A percentile compares a stretch with the other conserved stretches of the same genome.
Evolutionary conservation across 2,888 invertebrate species (phyloP).

Genomic region (Pterostichus madidus): DNA sequence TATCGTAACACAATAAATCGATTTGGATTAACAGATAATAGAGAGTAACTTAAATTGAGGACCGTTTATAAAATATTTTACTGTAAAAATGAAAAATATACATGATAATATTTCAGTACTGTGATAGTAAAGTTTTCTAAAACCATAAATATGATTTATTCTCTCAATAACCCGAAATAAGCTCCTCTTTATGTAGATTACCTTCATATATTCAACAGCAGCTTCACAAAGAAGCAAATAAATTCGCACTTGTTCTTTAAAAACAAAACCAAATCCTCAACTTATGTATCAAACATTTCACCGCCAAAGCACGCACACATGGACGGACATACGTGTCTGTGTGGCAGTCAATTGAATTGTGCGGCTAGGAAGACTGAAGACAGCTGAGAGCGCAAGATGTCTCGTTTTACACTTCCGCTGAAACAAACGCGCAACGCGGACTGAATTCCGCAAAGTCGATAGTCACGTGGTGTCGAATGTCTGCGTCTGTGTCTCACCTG

Average conservation of each 20-base stretch:
- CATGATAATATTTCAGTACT: not conserved
- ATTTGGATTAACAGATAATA: too few species aligned
- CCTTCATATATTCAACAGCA: slow-evolving; percentile 34
- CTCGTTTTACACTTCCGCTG: slow-evolving; percentile 36
- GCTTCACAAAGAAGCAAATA: slow-evolving; percentile 15
- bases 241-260: slow-evolving; percentile 42
- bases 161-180: slow-evolving; percentile 17
- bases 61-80: too few species aligned
- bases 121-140: not conserved
- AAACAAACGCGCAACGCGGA: slow-evolving; percentile 11
- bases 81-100: not conserved
- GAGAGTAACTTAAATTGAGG: too few species aligned
- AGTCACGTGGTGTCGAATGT: slow-evolving; percentile 23
- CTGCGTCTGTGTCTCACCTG: slow-evolving; percentile 36
- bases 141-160: slow-evolving; percentile 41
- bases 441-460: slow-evolving; percentile 29
- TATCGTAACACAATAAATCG: too few species aligned
- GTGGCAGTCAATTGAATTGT: slow-evolving; percentile 62
- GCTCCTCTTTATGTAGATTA: slow-evolving; percentile 36
- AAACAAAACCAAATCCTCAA: slow-evolving; percentile 52
- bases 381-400: slow-evolving; percentile 21
- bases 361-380: slow-evolving; percentile 12
- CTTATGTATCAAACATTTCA: slow-evolving; percentile 45
- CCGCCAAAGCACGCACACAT: slow-evolving; percentile 7
- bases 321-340: not conserved